Evolutionary conservation across 2,113 vertebrate species (phyloP), one percentile per base, ranked within the genome.

Genomic region (Microtus richardsoni): DNA sequence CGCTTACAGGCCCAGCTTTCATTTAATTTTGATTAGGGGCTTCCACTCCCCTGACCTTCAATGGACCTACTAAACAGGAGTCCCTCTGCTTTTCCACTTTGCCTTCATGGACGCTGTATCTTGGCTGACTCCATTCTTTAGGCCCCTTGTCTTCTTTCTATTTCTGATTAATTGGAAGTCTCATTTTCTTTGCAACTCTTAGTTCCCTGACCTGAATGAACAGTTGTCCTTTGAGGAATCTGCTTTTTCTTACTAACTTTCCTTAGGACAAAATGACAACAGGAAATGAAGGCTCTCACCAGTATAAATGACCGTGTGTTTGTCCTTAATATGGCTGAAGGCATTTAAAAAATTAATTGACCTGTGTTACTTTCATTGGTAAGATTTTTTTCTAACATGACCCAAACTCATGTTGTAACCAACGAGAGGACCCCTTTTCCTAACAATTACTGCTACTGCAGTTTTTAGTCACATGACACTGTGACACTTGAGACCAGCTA

Each of bases 331-430:
- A 79, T 49, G 6, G 64, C 28, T 95, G 36, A 85, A 89, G 89
- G 39, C 58, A 68, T 60, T 91, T 96, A 54, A 33, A 33, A 89
- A 85, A 39, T 87, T 77, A 71, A 68, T 79, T 93, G 66, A 44
- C 60, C 77, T 64, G 75, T 77, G 83, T 90, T 86, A 41, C 68
- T 92, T 96, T 78, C 64, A 64, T 79, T 66, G 19, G 39, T 52
- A 54, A 60, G 54, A 17, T 16, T 7, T 60, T 70, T 91, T 71
- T 52, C 28, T 75, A 93, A 3, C 11, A n/a, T 24, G 26, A 88
- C 41, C 66, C 19, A 21, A 91, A 78, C 12, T 82, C 5, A 19
- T 47, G 7, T 79, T n/a, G 62, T 30, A 12, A 70, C 16, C 7
- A 44, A 88, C 13, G 16, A 28, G 66, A 13, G 36, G 12, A 88